A percentile compares a stretch with the other conserved stretches of the same genome.
phyloP scores from a whole-genome alignment of 2,113 vertebrate species.

The Trichechus manatus region DNA sequence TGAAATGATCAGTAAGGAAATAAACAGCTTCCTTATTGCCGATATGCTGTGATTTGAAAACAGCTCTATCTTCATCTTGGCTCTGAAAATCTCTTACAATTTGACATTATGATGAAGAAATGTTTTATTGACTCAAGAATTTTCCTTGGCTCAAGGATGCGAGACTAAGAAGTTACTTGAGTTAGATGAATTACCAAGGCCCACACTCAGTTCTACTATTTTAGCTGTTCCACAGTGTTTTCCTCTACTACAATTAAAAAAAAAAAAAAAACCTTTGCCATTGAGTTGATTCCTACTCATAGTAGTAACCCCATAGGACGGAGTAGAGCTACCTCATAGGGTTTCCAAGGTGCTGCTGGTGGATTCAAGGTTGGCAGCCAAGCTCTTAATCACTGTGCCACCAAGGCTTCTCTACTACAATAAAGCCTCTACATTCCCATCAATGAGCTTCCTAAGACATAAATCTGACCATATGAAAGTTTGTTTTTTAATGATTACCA shows the following conservation, averaged over 20 bases:
- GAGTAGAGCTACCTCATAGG: too few relatives aligned
- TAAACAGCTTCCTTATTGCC: background rate
- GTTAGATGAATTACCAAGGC: background rate
- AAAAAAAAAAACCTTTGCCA: too few relatives aligned
- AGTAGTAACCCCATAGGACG: too few relatives aligned
- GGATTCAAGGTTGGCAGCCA: too few relatives aligned
- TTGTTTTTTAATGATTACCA: background rate
- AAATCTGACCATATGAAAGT: background rate
- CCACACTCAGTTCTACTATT: background rate
- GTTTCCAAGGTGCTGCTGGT: too few relatives aligned
- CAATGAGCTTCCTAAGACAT: background rate
- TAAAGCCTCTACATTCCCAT: background rate
- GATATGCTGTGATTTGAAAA: conserved; percentile 26
- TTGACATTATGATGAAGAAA: conserved; percentile 21
- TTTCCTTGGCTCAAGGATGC: background rate
- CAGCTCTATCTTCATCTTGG: background rate
- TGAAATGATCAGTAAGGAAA: conserved; percentile 55
- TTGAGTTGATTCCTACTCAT: too few relatives aligned
- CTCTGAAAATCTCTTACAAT: background rate
- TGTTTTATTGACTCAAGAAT: conserved; percentile 19
- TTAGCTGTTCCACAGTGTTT: too few relatives aligned
- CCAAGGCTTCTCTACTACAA: background rate
- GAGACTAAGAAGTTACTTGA: background rate
- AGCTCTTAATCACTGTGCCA: too few relatives aligned
- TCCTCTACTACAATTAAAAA: background rate